Percentiles rank a stretch among this genome's conserved stretches.
These are phyloP conservation scores for Ornithoptera alexandrae DNA, from an alignment of 2,888 invertebrate genomes.

Conservation along the genomic window DNA sequence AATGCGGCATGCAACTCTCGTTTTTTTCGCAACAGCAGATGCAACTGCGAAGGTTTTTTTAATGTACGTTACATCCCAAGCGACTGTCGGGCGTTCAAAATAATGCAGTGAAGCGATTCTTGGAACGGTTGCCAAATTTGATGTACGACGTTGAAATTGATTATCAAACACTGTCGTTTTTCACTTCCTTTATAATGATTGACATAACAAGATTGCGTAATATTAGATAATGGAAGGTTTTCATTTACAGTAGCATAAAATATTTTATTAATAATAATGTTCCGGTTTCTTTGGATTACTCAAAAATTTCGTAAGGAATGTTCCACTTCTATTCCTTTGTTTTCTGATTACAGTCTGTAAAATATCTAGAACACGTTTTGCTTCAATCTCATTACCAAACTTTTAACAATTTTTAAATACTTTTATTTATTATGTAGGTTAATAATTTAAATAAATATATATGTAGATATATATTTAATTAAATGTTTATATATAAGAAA, in stretches of 20 bases:
- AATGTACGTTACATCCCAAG: conserved; percentile 49
- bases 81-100: conserved; percentile 37
- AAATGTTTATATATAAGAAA: too few species aligned
- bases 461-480: too few species aligned
- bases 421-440: too few species aligned
- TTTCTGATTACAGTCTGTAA: too few species aligned
- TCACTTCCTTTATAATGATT: conserved; percentile 3
- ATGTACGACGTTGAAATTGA: conserved; percentile 35
- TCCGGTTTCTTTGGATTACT: neutral
- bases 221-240: neutral
- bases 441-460: too few species aligned
- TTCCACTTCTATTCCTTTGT: neutral
- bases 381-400: too few species aligned
- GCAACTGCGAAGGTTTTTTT: conserved; percentile 51
- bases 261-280: neutral
- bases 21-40: conserved; percentile 53
- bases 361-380: too few species aligned
- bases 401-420: too few species aligned
- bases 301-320: neutral
- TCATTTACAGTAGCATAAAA: neutral
- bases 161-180: conserved; percentile 7
- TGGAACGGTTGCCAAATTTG: conserved; percentile 34
- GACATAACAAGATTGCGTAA: neutral
- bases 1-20: conserved; percentile 49
- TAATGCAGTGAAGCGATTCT: conserved; percentile 21